Percentiles rank a stretch among this genome's conserved stretches.
Evolutionary conservation across 2,888 invertebrate species (phyloP).

Genomic region (Scaptodrosophila latifasciaeformis): DNA sequence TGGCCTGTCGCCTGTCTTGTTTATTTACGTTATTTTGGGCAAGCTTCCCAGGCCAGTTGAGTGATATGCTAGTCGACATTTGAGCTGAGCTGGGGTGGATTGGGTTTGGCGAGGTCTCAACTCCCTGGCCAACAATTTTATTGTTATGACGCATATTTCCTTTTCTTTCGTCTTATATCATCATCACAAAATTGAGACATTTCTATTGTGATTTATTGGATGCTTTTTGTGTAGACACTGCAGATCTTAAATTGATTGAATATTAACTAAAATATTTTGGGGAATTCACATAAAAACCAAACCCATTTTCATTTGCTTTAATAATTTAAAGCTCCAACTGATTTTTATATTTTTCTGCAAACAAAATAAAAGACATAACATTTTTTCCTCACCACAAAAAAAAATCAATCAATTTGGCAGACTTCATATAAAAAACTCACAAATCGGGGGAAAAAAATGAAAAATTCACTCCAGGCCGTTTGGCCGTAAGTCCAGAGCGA

Average conservation of each 20-base stretch:
- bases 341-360: slow-evolving; percentile 18
- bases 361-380: too few relatives aligned
- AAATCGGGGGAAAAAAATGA: slow-evolving; percentile 4
- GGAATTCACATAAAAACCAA: too few relatives aligned
- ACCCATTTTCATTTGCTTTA: slow-evolving; percentile 49
- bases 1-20: slow-evolving; percentile 64
- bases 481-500: too few relatives aligned
- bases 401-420: slow-evolving; percentile 28
- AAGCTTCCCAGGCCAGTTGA: slow-evolving; percentile 37
- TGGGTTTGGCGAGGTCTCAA: slow-evolving; percentile 4
- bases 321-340: slow-evolving; percentile 3
- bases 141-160: slow-evolving; percentile 64
- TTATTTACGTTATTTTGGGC: slow-evolving; percentile 59
- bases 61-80: background rate
- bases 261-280: slow-evolving; percentile 58
- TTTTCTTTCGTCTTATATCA: slow-evolving; percentile 1
- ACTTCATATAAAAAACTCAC: too few relatives aligned
- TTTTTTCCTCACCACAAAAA: too few relatives aligned
- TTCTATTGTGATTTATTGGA: slow-evolving; percentile 56
- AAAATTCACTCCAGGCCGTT: too few relatives aligned
- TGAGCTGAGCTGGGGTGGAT: background rate
- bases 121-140: slow-evolving; percentile 49
- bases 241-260: slow-evolving; percentile 64
- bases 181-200: slow-evolving; percentile 52
- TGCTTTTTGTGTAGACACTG: slow-evolving; percentile 33